A percentile compares a stretch with the other conserved stretches of the same genome.
Conservation (phyloP, 2,797 vertebrate species). For the Atherinosoma microstoma region DNA sequence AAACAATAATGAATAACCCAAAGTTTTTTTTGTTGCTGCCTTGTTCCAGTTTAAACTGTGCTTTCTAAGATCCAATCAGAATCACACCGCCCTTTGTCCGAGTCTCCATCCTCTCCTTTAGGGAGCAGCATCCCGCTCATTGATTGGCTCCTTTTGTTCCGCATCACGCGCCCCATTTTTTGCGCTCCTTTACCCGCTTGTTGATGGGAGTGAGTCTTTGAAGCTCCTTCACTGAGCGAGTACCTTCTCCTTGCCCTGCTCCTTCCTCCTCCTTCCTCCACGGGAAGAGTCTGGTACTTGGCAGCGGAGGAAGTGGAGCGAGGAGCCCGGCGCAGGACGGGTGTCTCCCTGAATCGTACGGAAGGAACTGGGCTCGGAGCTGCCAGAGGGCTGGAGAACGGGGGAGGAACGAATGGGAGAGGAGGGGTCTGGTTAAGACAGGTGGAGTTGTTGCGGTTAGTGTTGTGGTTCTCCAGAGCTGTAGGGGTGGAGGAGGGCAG, state of each 20-base stretch:
- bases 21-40: conserved; percentile 33
- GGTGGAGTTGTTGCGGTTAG: conserved; percentile 97
- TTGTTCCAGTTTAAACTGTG: conserved; percentile 85
- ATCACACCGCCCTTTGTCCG: conserved; percentile 84
- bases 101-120: conserved; percentile 79
- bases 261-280: conserved; percentile 77
- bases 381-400: conserved; percentile 69
- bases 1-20: conserved; percentile 53
- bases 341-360: conserved; percentile 80
- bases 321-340: conserved; percentile 88
- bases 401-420: conserved; percentile 50
- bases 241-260: conserved; percentile 87
- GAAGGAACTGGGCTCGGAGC: conserved; percentile 82
- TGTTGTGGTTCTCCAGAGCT: conserved; percentile 89
- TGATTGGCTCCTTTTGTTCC: conserved; percentile 91
- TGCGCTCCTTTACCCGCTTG: conserved; percentile 51
- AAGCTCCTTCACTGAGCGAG: conserved; percentile 87
- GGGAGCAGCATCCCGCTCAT: conserved; percentile 90
- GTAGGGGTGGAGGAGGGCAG: conserved; percentile 49
- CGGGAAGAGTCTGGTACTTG: conserved; percentile 94
- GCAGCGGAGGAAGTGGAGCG: conserved; percentile 77
- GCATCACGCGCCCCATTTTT: conserved; percentile 74
- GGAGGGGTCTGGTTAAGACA: conserved; percentile 84
- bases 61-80: conserved; percentile 96
- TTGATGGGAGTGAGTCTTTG: conserved; percentile 66